Evolutionary conservation across 2,797 vertebrate species (phyloP).

Genomic region (Dallia pectoralis): DNA sequence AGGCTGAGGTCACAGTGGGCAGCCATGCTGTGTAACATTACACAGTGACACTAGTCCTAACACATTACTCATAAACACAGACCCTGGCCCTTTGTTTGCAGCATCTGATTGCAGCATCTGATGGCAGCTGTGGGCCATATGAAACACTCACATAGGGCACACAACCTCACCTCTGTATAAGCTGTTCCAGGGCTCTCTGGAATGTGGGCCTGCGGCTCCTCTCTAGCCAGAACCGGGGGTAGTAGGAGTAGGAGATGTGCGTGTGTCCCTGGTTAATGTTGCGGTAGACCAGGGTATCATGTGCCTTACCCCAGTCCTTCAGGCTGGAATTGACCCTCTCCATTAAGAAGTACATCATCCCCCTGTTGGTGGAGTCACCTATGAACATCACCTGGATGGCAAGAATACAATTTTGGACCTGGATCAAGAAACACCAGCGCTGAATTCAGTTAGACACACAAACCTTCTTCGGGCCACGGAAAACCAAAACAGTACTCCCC

Average conservation of each 20-base stretch:
- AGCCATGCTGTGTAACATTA: constrained; percentile 10
- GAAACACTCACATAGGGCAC: neutral
- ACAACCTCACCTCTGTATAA: constrained; percentile 82
- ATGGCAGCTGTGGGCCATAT: neutral
- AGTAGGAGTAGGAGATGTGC: constrained; percentile 88
- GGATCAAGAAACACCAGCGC: neutral
- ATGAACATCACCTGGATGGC: constrained; percentile 86
- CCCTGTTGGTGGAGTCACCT: constrained; percentile 95
- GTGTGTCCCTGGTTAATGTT: constrained; percentile 85
- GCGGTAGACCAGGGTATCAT: constrained; percentile 81
- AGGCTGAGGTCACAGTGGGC: neutral
- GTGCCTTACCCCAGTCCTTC: constrained; percentile 89
- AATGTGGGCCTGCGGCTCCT: constrained; percentile 81
- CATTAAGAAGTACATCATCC: constrained; percentile 96
- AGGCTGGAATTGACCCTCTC: constrained; percentile 89
- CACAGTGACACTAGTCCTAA: constrained; percentile 6
- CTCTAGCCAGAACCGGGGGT: constrained; percentile 92
- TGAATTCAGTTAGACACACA: neutral
- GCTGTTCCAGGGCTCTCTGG: constrained; percentile 83
- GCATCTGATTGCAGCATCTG: neutral
- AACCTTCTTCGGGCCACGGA: neutral
- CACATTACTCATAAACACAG: constrained; percentile 5
- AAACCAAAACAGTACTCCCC: neutral
- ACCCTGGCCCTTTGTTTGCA: constrained; percentile 9
- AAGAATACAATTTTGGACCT: neutral